Percentiles rank a stretch among this genome's conserved stretches.
phyloP scores from a whole-genome alignment of 2,113 vertebrate genomes.

The Eublepharis macularius region DNA sequence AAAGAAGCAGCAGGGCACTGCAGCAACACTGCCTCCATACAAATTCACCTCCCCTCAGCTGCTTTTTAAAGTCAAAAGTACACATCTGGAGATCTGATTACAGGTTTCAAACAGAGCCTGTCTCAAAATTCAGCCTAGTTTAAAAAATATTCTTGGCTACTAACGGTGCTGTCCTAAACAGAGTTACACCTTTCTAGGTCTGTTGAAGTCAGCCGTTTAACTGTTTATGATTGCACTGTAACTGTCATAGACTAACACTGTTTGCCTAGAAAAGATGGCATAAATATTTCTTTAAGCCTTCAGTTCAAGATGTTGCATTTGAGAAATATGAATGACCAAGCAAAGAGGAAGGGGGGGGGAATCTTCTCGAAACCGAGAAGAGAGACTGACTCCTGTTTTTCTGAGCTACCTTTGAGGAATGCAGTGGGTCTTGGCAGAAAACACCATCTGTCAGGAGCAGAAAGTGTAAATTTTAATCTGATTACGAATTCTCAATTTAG shows the following conservation, averaged over 20 bases:
- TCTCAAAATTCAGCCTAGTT: too few species aligned
- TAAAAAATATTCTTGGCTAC: too few species aligned
- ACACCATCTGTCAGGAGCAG: constrained; percentile 68
- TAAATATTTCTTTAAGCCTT: accelerated
- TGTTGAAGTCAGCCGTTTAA: too few species aligned
- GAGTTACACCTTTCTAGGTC: too few species aligned
- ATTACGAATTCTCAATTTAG: constrained; percentile 64
- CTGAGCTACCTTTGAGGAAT: constrained; percentile 57
- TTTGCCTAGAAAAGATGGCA: background rate
- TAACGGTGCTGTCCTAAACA: too few species aligned
- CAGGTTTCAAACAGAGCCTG: too few species aligned
- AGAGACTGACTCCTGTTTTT: constrained; percentile 53
- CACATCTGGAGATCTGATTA: too few species aligned
- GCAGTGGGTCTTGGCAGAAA: constrained; percentile 52
- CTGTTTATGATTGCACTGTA: too few species aligned
- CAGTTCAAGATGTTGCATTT: background rate
- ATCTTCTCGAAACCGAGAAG: constrained; percentile 22
- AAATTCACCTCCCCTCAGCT: too few species aligned
- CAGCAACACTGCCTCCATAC: too few species aligned
- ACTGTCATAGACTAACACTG: background rate
- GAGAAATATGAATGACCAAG: constrained; percentile 23
- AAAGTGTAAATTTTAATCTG: constrained; percentile 70
- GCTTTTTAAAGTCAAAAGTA: too few species aligned
- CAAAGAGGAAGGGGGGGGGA: background rate
- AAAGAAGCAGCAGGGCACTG: too few species aligned